Base-by-base conservation (phyloP, 1,140 invertebrate genomes). In the Galleria mellonella region DNA sequence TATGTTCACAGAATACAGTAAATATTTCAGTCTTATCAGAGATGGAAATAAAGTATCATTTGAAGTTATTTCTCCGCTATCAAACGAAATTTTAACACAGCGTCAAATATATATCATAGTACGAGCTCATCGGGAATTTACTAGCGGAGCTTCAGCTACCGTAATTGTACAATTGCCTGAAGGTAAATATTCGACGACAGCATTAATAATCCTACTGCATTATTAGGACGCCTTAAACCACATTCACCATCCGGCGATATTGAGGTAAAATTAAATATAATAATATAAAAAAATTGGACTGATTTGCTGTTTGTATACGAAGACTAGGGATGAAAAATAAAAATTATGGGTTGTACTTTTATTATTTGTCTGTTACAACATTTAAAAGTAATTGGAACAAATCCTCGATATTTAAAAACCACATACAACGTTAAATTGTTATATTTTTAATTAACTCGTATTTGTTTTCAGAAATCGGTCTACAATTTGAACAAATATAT, bases 101-200 rank as follows among this genome's bases (percentile, higher is more conserved):
- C 46, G 32, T 0, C 64, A 71, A 32, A 55, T 78, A 17, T 57
- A 62, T 12, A 42, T 83, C 0, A 50, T 70, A 4, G 47, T 83
- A 1, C 63, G 35, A 39, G 79, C 74, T 13, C 43, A 59, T 13
- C 52, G 72, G 14, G 52, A 75, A 23, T 43, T 62, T 29, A 77
- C 76, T 1, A 75, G 65, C 15, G 72, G 71, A 0, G 66, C 61
- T 14, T 51, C 57, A 12, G 61, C 75, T 17, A 69, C 72, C 2
- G 38, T 82, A 12, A 38, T 77, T 7, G 10, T 82, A 33, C 49
- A 62, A 42, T 41, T 79, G 29, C 78, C 78, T 27, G 55, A 67
- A 63, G 70, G 78, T 79, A 67, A n/a, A 60, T 9, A 13, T 40
- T 30, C 14, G 28, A 9, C 30, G 30, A 32, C 11, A 32, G n/a